These are phyloP conservation scores for Chrysomela aeneicollis DNA, from an alignment of 2,888 invertebrate genomes.

Conservation along the genomic window DNA sequence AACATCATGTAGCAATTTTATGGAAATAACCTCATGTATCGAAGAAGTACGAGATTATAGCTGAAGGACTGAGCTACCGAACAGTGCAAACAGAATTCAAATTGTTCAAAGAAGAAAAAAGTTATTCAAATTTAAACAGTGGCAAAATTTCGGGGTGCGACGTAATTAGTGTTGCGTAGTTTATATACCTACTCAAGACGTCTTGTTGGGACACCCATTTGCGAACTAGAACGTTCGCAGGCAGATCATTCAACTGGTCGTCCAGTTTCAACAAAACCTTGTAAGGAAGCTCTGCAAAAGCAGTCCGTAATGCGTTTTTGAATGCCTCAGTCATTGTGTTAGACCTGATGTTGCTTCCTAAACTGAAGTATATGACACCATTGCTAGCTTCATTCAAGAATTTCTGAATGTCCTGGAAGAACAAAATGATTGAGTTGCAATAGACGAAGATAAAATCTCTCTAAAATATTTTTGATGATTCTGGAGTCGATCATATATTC, in stretches of 20 bases:
- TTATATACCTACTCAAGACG: conserved; percentile 52
- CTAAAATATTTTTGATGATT: no score
- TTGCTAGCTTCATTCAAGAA: conserved; percentile 54
- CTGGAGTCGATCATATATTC: no score
- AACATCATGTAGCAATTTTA: no score
- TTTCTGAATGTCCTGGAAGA: conserved; percentile 51
- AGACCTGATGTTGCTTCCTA: conserved; percentile 59
- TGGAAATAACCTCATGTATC: no score
- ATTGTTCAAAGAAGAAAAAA: no score
- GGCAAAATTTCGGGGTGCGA: no score
- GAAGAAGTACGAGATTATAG: no score
- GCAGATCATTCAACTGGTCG: conserved; percentile 46
- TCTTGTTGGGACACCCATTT: conserved; percentile 60
- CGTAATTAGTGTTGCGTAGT: no score
- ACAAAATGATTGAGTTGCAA: background rate
- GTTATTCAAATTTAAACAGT: no score
- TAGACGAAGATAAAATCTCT: no score
- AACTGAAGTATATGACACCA: conserved; percentile 58
- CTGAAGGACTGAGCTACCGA: no score
- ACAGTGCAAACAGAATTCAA: no score
- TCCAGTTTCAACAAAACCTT: conserved; percentile 60
- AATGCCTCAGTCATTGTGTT: conserved; percentile 50
- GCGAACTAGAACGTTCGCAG: conserved; percentile 56
- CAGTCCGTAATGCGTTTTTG: conserved; percentile 50
- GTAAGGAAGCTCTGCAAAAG: conserved; percentile 57